These are phyloP conservation scores for Sylvietta virens DNA, from an alignment of 2,113 vertebrate species.

Conservation along the genomic window DNA sequence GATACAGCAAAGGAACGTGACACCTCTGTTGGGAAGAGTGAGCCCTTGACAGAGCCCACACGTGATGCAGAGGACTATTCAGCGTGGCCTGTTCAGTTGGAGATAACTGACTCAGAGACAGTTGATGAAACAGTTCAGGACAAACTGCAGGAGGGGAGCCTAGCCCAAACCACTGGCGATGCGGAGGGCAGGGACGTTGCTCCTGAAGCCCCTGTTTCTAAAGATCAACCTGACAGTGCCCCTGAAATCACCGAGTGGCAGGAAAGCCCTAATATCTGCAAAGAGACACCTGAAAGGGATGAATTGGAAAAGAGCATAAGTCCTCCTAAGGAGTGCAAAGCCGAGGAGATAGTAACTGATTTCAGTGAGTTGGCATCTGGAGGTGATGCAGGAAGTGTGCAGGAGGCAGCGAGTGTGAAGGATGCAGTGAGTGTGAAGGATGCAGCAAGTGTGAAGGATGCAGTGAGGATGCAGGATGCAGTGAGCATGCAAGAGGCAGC, in stretches of 20 bases:
- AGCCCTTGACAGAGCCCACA: conserved; percentile 38
- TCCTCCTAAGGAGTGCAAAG: neutral
- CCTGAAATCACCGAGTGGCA: neutral
- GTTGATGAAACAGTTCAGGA: conserved; percentile 4
- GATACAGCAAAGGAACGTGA: neutral
- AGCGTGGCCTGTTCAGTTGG: neutral
- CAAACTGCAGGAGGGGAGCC: conserved; percentile 10
- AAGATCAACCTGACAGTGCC: neutral
- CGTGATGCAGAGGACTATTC: neutral
- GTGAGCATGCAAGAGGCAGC: rapidly evolving
- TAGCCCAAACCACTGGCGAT: neutral
- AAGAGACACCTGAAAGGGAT: neutral
- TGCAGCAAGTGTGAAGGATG: neutral
- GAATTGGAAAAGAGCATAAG: neutral
- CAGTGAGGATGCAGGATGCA: neutral
- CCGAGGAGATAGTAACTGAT: neutral
- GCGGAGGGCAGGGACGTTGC: neutral
- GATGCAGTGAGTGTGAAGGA: rapidly evolving
- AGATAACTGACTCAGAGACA: conserved; percentile 1
- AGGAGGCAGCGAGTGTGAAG: rapidly evolving
- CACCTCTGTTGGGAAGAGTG: neutral
- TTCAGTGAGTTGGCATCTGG: neutral
- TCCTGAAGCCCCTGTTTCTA: rapidly evolving
- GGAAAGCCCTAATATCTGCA: neutral
- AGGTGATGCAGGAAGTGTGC: neutral